These are phyloP conservation scores for Anas platyrhynchos DNA, from an alignment of 2,113 vertebrate genomes.

Conservation along the genomic window DNA sequence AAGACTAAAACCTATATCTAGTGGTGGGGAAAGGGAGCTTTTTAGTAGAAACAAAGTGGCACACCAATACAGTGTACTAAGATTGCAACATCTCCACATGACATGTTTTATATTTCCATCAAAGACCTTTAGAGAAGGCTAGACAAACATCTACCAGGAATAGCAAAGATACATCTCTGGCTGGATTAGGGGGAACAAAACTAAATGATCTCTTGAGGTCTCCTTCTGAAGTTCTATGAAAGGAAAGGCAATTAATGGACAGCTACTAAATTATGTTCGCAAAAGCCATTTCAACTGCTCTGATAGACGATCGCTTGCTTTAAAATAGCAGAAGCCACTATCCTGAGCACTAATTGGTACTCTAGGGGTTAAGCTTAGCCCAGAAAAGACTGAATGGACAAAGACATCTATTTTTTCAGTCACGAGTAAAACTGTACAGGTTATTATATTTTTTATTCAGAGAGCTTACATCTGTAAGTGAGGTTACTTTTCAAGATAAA, in stretches of 20 bases:
- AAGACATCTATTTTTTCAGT: background rate
- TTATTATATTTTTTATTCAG: background rate
- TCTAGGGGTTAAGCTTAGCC: constrained; percentile 22
- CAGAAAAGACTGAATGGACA: constrained; percentile 1
- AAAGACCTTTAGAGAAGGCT: background rate
- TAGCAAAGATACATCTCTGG: background rate
- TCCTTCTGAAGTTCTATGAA: background rate
- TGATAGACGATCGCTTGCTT: background rate
- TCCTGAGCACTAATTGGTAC: constrained; percentile 18
- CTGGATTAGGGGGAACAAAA: background rate
- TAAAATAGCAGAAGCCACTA: constrained; percentile 7
- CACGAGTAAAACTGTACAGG: background rate
- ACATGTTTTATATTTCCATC: background rate
- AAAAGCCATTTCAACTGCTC: constrained; percentile 35
- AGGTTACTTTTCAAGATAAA: background rate
- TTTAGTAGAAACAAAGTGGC: background rate
- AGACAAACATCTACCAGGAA: background rate
- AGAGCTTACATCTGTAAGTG: background rate
- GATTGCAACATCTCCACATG: background rate
- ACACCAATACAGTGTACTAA: background rate
- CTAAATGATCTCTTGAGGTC: constrained; percentile 41
- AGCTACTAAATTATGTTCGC: constrained; percentile 43
- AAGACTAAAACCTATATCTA: background rate
- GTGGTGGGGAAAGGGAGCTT: background rate
- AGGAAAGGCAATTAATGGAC: constrained; percentile 33